phyloP scores from a whole-genome alignment of 2,113 vertebrate genomes.

The Muntiacus reevesi region DNA sequence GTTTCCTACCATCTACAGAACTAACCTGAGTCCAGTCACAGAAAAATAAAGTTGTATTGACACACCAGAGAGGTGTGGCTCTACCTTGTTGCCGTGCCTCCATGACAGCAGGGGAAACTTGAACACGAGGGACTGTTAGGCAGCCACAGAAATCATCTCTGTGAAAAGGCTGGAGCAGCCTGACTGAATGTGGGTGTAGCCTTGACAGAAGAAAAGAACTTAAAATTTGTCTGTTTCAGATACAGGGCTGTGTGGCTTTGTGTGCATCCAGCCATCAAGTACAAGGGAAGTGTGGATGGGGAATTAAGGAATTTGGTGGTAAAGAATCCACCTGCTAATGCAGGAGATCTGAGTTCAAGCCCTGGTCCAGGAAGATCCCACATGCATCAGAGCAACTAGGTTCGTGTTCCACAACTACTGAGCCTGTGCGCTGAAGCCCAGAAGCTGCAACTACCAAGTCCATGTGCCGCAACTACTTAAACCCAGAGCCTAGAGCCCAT shows the following conservation, averaged over 20 bases:
- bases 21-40: too few species aligned
- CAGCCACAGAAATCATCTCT: rapidly evolving
- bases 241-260: not conserved
- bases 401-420: not conserved
- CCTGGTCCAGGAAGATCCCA: not conserved
- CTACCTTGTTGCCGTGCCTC: rapidly evolving
- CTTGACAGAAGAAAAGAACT: not conserved
- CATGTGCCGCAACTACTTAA: not conserved
- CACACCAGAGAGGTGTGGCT: not conserved
- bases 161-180: rapidly evolving
- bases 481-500: not conserved
- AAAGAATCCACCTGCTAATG: not conserved
- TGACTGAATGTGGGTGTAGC: rapidly evolving
- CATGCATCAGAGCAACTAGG: not conserved
- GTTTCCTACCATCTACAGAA: not conserved
- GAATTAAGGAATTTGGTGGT: not conserved
- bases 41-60: not conserved
- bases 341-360: not conserved
- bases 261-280: not conserved
- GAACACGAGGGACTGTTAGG: not conserved
- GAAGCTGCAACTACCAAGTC: not conserved
- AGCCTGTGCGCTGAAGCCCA: not conserved
- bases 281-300: not conserved
- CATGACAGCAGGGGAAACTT: too few species aligned
- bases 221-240: not conserved